A percentile compares a stretch with the other conserved stretches of the same genome.
Conservation (phyloP, 2,888 invertebrate genomes). For the Andrena marginata region DNA sequence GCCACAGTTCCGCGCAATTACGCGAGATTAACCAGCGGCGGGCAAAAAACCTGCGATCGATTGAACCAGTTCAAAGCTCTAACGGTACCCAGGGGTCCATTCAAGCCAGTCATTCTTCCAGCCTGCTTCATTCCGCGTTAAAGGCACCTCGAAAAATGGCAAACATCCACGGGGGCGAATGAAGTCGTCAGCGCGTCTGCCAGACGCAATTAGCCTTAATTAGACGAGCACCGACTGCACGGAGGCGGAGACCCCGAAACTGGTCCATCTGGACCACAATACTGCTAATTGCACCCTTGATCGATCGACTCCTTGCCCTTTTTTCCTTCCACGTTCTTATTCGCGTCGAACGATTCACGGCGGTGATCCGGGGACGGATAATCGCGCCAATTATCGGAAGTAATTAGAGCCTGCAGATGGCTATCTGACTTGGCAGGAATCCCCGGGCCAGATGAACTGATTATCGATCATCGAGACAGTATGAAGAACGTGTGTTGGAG, state of each 20-base stretch:
- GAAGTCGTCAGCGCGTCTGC: conserved; percentile 49
- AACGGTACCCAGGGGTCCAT: conserved; percentile 5
- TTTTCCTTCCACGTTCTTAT: conserved; percentile 48
- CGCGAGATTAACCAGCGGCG: conserved; percentile 1
- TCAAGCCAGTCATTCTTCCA: too few relatives aligned
- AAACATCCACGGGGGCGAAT: conserved; percentile 34
- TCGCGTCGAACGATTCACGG: conserved; percentile 5
- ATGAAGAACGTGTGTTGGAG: too few relatives aligned
- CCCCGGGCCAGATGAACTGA: conserved; percentile 6
- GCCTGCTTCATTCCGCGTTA: conserved; percentile 7
- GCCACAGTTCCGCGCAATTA: conserved; percentile 10
- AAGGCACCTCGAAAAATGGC: conserved; percentile 31
- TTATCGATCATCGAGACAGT: not conserved
- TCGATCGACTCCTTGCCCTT: conserved; percentile 59
- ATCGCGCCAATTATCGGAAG: conserved; percentile 66
- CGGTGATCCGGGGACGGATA: conserved; percentile 47
- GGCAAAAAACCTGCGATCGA: conserved; percentile 3
- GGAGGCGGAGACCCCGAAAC: conserved; percentile 7
- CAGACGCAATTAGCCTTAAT: conserved; percentile 61
- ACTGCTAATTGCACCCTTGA: conserved; percentile 61
- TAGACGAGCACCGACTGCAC: conserved; percentile 27
- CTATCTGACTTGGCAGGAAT: conserved; percentile 47
- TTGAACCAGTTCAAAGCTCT: conserved; percentile 1
- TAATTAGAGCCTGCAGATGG: conserved; percentile 59
- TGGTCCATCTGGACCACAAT: conserved; percentile 29